Evolutionary conservation across 1,140 invertebrate species (phyloP).

Genomic region (Archegozetes longisetosus): DNA sequence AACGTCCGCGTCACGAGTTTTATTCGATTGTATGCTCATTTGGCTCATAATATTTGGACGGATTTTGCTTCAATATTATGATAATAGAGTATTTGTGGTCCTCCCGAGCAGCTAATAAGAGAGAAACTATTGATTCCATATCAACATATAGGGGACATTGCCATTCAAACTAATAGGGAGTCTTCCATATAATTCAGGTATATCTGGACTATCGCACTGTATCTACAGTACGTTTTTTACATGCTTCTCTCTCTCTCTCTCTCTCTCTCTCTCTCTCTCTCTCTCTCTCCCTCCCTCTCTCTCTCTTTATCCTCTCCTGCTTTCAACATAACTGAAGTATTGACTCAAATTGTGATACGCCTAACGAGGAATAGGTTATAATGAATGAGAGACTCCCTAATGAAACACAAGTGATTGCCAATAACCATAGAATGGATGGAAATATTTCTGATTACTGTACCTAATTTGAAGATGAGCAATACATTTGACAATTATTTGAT

Average conservation of each 20-base stretch:
- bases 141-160: not conserved
- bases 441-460: no score
- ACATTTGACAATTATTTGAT: no score
- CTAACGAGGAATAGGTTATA: not conserved
- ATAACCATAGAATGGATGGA: not conserved
- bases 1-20: no score
- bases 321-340: not conserved
- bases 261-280: slow-evolving; percentile 2
- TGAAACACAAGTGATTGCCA: not conserved
- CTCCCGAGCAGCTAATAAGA: not conserved
- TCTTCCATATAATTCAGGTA: not conserved
- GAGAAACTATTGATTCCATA: not conserved
- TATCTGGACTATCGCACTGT: not conserved
- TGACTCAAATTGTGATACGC: not conserved
- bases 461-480: no score
- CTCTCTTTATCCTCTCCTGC: not conserved
- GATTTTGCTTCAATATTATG: not conserved
- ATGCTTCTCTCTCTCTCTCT: not conserved
- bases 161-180: not conserved
- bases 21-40: no score
- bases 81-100: not conserved
- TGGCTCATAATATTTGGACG: no score
- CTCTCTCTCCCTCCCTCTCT: not conserved
- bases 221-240: not conserved
- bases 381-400: not conserved